Conservation (phyloP, 2,797 vertebrate species). For the Delichon dasypus region DNA sequence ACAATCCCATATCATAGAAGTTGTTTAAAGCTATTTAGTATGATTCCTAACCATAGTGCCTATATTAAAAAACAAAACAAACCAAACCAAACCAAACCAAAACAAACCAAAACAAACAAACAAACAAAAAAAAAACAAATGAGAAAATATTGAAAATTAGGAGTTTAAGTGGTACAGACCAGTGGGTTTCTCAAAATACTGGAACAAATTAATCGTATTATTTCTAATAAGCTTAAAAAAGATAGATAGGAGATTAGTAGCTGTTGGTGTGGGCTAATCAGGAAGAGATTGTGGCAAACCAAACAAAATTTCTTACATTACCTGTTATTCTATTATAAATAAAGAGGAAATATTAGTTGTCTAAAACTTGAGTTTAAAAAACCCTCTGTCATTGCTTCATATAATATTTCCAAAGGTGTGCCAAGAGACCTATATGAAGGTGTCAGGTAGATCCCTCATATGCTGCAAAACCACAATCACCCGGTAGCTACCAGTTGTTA, state of each 20-base stretch:
- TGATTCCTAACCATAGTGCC: background rate
- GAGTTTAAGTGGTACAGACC: background rate
- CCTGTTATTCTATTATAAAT: background rate
- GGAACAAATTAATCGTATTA: background rate
- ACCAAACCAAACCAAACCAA: too few relatives aligned
- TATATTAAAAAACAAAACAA: background rate
- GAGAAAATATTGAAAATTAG: background rate
- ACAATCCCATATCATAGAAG: background rate
- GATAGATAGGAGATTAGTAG: background rate
- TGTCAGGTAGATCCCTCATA: too few relatives aligned
- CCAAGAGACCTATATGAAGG: background rate
- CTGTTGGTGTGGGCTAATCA: background rate
- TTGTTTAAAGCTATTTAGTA: background rate
- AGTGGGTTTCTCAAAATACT: background rate
- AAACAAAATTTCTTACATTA: background rate
- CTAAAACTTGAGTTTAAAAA: background rate
- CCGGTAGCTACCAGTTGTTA: background rate
- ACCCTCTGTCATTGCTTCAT: background rate
- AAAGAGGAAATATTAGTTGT: background rate
- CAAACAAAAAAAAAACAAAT: rapidly evolving
- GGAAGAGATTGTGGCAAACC: background rate
- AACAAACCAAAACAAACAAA: too few relatives aligned
- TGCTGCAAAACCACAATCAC: background rate
- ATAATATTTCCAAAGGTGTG: background rate
- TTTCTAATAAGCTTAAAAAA: background rate